Base-by-base conservation (phyloP, 2,888 invertebrate genomes). In the Drosophila quinaria region DNA sequence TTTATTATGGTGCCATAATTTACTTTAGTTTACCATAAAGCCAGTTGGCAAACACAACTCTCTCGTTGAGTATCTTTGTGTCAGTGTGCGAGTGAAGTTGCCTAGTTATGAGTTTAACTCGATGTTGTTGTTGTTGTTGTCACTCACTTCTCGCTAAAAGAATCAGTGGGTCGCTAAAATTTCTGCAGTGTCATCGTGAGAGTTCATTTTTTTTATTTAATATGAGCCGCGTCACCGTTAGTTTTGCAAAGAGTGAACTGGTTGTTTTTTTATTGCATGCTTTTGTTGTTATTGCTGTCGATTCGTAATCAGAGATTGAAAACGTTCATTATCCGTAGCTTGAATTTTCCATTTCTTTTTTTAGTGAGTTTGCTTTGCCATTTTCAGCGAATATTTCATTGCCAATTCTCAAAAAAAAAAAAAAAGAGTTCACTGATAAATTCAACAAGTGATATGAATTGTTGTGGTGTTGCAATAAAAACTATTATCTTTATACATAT, bases 111-210 rank as follows among this genome's bases (percentile, higher is more conserved):
- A 68, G 25, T 25, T 25, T 25, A 25, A 51, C 62, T 73, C 39
- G 60, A 15, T 31, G 69, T 22, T 59, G 60, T 19, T 31, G 69
- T 22, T 59, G 25, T 25, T 25, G 25, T 25, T 22, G 22, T 22
- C 22, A 22, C 64, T 58, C 9, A 19, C 39, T 47, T 33, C 62
- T 51, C 54, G 50, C 42, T 35, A 11, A 33, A 37, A 52, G 54
- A 82, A 79, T 67, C 78, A 73, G 80, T 49, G 69, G 15, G 41
- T 42, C 69, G 46, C 68, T 58, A 62, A 46, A 58, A 52, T 78
- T 65, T 74, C 8, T 84, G 86, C 78, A 62, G 10, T 42, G 88
- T 87, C 86, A 87, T 87, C 86, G 76, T 87, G 80, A 87, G 87
- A 78, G 87, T 71, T 85, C 74, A 70, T 37, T 63, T 74, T 80